phyloP scores from a whole-genome alignment of 2,797 vertebrate species.

The Masticophis lateralis region DNA sequence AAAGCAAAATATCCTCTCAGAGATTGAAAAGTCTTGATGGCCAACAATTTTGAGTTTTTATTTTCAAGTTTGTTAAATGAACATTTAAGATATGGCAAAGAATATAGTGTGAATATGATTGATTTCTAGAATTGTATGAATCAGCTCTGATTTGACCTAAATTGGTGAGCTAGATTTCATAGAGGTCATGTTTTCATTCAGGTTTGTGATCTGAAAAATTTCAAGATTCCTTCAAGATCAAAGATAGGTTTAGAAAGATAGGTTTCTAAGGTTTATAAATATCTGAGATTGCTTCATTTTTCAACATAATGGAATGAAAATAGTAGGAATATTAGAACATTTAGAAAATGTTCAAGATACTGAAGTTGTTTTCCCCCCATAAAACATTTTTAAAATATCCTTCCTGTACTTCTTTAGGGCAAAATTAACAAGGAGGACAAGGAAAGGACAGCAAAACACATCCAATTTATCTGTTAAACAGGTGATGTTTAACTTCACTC shows the following conservation, averaged over 20 bases:
- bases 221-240: neutral
- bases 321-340: neutral
- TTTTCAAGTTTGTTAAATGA: neutral
- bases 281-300: neutral
- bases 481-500: neutral
- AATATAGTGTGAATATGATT: neutral
- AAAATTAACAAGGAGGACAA: neutral
- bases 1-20: neutral
- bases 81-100: neutral
- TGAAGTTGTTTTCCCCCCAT: neutral
- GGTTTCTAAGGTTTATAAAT: too few relatives aligned
- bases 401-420: neutral
- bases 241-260: too few relatives aligned
- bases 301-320: neutral
- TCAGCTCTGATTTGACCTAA: neutral
- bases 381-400: neutral
- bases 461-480: neutral
- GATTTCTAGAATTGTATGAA: neutral
- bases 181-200: neutral
- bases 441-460: neutral
- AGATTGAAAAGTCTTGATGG: neutral
- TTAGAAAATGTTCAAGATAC: neutral
- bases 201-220: neutral
- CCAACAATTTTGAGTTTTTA: neutral
- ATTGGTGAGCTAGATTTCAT: neutral